Percentiles rank a stretch among this genome's conserved stretches.
These are phyloP conservation scores for Uria lomvia DNA, from an alignment of 2,113 vertebrate species.

Conservation along the genomic window DNA sequence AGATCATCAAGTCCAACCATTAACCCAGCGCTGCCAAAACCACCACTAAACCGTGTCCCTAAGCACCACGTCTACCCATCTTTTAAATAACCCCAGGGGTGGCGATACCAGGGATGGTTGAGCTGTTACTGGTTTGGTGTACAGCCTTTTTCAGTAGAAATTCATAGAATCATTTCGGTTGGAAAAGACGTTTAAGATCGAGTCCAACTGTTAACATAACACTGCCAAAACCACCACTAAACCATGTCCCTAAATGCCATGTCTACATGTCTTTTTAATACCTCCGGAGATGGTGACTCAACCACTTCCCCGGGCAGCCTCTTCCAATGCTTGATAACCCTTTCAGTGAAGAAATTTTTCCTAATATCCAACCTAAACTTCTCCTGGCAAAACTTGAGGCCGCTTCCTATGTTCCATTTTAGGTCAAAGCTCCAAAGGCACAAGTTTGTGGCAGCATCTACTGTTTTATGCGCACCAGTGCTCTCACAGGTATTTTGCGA, in stretches of 20 bases:
- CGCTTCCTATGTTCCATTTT: background rate
- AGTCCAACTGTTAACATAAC: background rate
- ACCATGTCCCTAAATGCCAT: too few species aligned
- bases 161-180: background rate
- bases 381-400: background rate
- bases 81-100: background rate
- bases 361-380: background rate
- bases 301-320: background rate
- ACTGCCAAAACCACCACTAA: background rate
- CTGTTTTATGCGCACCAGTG: rapidly evolving
- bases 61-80: background rate
- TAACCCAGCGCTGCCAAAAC: background rate
- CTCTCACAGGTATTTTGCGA: background rate
- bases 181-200: background rate
- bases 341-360: background rate
- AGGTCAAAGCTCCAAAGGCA: too few species aligned
- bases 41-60: background rate
- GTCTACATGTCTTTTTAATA: background rate
- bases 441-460: background rate
- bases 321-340: background rate
- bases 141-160: too few species aligned
- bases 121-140: too few species aligned
- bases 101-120: too few species aligned
- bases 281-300: background rate
- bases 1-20: background rate